phyloP scores from a whole-genome alignment of 2,797 vertebrate genomes.

The Anas flavirostris region DNA sequence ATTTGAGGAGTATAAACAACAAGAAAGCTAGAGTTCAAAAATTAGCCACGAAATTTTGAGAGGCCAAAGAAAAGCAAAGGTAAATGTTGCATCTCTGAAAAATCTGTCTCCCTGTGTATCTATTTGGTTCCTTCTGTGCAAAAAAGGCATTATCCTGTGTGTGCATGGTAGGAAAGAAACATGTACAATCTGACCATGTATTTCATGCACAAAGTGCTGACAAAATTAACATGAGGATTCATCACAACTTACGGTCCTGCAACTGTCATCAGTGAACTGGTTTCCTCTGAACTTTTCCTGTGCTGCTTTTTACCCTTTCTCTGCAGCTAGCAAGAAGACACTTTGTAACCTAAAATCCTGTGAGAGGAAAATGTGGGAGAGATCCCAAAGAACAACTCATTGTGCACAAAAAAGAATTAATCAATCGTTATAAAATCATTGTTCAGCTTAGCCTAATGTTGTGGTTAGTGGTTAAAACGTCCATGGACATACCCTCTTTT shows the following conservation, averaged over 20 bases:
- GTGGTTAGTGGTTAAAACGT: neutral
- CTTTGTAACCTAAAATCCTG: neutral
- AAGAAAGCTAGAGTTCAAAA: neutral
- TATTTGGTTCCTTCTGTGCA: neutral
- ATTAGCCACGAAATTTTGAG: neutral
- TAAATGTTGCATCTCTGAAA: neutral
- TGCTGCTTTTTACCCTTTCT: neutral
- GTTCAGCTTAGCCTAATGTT: neutral
- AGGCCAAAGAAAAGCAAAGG: neutral
- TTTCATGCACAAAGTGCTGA: neutral
- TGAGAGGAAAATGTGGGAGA: neutral
- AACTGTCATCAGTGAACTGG: neutral
- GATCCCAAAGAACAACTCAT: neutral
- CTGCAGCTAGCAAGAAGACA: neutral
- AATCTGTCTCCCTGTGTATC: neutral
- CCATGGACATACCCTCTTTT: neutral
- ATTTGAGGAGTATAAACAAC: neutral
- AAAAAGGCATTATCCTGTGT: neutral
- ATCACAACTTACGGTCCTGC: neutral
- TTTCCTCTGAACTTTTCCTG: neutral
- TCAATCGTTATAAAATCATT: neutral
- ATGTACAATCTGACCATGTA: neutral
- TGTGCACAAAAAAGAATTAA: neutral
- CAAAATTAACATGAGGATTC: neutral
- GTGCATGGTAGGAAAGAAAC: neutral